Conservation (phyloP, 1,140 invertebrate genomes). For the Penaeus vannamei region DNA sequence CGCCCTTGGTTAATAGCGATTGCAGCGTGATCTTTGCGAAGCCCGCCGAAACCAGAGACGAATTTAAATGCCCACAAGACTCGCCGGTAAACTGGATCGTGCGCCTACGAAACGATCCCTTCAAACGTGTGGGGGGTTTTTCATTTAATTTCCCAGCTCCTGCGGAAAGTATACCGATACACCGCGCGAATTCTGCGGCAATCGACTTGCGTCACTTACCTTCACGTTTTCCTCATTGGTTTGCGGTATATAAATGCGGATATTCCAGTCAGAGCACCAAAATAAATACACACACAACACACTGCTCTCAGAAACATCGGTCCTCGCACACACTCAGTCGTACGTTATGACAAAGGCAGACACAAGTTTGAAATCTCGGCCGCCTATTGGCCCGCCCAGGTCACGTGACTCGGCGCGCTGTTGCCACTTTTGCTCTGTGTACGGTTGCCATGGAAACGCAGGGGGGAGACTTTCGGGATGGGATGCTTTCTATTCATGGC, state of each 20-base stretch:
- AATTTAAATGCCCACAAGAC: constrained; percentile 33
- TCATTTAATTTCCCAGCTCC: constrained; percentile 1
- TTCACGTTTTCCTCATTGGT: constrained; percentile 61
- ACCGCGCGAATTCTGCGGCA: background rate
- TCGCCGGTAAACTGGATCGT: constrained; percentile 49
- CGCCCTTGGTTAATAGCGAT: background rate
- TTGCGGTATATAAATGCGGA: constrained; percentile 31
- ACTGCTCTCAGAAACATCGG: constrained; percentile 59
- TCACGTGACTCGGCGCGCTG: constrained; percentile 47
- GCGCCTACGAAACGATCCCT: constrained; percentile 31
- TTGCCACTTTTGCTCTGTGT: constrained; percentile 56
- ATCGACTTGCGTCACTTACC: constrained; percentile 45
- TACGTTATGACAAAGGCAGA: constrained; percentile 66
- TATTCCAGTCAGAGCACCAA: constrained; percentile 46
- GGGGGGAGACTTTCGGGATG: background rate
- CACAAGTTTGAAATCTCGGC: constrained; percentile 58
- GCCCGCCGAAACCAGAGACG: background rate
- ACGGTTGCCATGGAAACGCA: constrained; percentile 59
- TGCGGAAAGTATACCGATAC: constrained; percentile 41
- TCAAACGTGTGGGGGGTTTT: constrained; percentile 30
- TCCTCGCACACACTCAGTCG: constrained; percentile 63
- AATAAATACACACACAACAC: constrained; percentile 63
- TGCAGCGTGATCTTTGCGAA: background rate
- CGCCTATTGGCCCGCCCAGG: constrained; percentile 33
- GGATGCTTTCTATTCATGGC: constrained; percentile 31